Evolutionary conservation across 1,140 invertebrate genomes (phyloP), one percentile per base, ranked within the genome.

Genomic region (Brachionus calyciflorus): DNA sequence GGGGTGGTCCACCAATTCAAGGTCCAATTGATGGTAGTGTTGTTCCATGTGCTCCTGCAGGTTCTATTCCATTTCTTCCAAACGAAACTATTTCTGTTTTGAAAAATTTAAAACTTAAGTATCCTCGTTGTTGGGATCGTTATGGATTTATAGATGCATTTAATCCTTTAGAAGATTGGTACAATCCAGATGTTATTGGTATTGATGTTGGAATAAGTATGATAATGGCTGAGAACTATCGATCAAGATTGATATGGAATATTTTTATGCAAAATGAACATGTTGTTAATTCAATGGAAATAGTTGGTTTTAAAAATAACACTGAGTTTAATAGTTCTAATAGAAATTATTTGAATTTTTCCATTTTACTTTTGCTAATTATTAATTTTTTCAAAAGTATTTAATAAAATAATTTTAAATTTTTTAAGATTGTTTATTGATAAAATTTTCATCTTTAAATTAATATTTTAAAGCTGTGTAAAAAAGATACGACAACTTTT

Each of bases 81-180:
- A 19, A 33, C 33, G 30, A 60, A 4, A 19, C 51, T 5, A 26
- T 55, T 2, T 12, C 51, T 55, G 51, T 55, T 30, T 26, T 55
- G 14, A 55, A 55, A 55, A 30, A 55, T 28, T 14, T 55, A 14
- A 55, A 55, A 55, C 14, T 3, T 14, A 55, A 55, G 28, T 55
- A 55, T 21, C 51, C 51, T 55, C 51, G 19, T 55, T 55, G 19
- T 0, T 55, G 51, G 51, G 19, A 55, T 55, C 19, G 51, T 26
- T 55, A 55, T 55, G 51, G 51, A 10, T 55, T 55, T 28, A 55
- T 55, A 55, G 51, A 55, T 28, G 51, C 51, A 55, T 55, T 55
- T 55, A 55, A 55, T 55, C 51, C 51, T 21, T 4, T 26, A 0
- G 28, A 55, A 26, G 28, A 55, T 55, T 55, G 51, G 51, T 55